These are phyloP conservation scores for Xestobium rufovillosum DNA, from an alignment of 2,888 invertebrate species.

Conservation along the genomic window DNA sequence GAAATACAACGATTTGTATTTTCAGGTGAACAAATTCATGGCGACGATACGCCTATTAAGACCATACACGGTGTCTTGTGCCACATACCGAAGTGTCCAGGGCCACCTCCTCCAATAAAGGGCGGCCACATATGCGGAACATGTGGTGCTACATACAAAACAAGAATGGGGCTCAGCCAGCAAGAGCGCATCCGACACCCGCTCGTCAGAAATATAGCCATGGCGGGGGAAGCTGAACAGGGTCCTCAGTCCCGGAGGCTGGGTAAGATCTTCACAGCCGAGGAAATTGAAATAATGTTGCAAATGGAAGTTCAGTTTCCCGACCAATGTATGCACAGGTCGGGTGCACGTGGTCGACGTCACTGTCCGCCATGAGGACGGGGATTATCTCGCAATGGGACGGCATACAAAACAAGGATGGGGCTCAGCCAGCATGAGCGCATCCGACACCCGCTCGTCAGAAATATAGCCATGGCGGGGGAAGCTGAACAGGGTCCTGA, in stretches of 20 bases:
- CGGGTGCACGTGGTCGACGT: no score
- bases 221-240: slow-evolving; percentile 6
- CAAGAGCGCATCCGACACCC: slow-evolving; percentile 10
- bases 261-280: background rate
- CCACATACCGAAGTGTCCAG: background rate
- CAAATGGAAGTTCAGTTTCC: slow-evolving; percentile 8
- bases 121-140: background rate
- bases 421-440: slow-evolving; percentile 4
- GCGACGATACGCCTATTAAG: no score
- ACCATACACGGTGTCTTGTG: background rate
- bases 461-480: slow-evolving; percentile 12
- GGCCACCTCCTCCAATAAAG: background rate
- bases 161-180: background rate
- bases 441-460: slow-evolving; percentile 8
- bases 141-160: background rate
- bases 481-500: slow-evolving; percentile 2
- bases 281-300: slow-evolving; percentile 7
- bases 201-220: slow-evolving; percentile 9
- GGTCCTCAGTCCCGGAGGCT: background rate
- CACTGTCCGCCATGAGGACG: no score
- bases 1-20: background rate
- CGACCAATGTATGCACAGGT: slow-evolving; percentile 3
- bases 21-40: no score
- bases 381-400: no score
- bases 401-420: no score